Evolutionary conservation across 35 echinoderm and acorn worm species (phyloP).

Genomic region (Hemicentrotus pulcherrimus): DNA sequence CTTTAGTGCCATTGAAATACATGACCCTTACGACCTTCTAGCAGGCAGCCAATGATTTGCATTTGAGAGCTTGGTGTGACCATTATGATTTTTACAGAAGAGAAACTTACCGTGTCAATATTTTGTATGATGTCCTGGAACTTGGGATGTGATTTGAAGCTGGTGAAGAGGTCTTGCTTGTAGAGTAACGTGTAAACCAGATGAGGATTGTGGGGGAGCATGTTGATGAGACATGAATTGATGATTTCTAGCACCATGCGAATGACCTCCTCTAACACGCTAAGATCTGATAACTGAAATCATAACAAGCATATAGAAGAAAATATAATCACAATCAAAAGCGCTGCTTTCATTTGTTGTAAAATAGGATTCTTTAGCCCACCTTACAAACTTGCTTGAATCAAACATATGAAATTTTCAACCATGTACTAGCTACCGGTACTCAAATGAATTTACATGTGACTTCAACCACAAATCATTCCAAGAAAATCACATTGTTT

Average conservation of each 20-base stretch:
- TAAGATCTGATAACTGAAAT: conserved; percentile 84
- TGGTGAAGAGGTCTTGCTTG: conserved; percentile 81
- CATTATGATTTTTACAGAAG: background rate
- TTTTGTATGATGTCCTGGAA: conserved; percentile 99
- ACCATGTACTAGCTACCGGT: too few relatives aligned
- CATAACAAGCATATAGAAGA: background rate
- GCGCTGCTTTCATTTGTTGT: background rate
- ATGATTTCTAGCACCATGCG: conserved; percentile 98
- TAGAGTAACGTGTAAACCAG: conserved; percentile 98
- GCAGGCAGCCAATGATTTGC: background rate
- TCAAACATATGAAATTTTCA: too few relatives aligned
- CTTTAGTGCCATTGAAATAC: background rate
- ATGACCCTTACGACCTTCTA: background rate
- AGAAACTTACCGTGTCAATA: conserved; percentile 92
- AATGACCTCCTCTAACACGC: conserved; percentile 88
- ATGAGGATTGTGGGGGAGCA: conserved; percentile 90
- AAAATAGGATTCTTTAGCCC: background rate
- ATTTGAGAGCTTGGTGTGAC: background rate
- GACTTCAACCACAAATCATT: too few relatives aligned
- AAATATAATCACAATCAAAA: background rate
- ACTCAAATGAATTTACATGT: too few relatives aligned
- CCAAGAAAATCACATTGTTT: too few relatives aligned
- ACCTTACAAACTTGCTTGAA: background rate
- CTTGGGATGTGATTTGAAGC: conserved; percentile 94
- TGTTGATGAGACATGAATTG: conserved; percentile 96